A percentile compares a stretch with the other conserved stretches of the same genome.
These are phyloP conservation scores for Ashinkailepas kermadecensis DNA, from an alignment of 2,888 invertebrate genomes.

Conservation along the genomic window DNA sequence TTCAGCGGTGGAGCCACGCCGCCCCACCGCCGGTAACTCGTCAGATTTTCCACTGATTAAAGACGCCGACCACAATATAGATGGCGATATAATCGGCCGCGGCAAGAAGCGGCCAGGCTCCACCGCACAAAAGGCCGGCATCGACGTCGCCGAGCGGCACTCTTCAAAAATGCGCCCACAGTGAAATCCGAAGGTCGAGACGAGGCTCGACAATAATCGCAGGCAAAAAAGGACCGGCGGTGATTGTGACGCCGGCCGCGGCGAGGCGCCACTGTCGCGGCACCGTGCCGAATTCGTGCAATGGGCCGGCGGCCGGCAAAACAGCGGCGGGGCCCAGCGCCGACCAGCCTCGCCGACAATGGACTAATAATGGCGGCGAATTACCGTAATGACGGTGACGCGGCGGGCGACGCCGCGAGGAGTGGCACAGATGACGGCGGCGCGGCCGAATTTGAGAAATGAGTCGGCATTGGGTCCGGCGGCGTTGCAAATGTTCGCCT, in stretches of 20 bases:
- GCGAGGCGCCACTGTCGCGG: not conserved
- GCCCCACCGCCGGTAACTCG: not conserved
- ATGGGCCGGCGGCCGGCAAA: not conserved
- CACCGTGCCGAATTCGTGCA: slow-evolving; percentile 14
- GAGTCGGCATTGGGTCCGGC: not conserved
- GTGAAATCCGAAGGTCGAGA: not conserved
- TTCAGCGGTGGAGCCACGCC: not conserved
- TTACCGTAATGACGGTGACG: slow-evolving; percentile 10
- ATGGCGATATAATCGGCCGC: not conserved
- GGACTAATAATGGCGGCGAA: slow-evolving; percentile 20
- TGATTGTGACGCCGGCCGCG: not conserved
- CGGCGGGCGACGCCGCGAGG: not conserved
- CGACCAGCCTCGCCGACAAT: not conserved
- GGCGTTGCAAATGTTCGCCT: not conserved
- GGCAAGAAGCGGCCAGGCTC: not conserved
- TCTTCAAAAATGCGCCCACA: not conserved
- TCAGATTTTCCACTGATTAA: not conserved
- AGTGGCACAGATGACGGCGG: not conserved
- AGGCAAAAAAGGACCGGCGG: not conserved
- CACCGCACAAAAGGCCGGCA: not conserved
- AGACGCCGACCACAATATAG: not conserved
- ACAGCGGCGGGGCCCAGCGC: not conserved
- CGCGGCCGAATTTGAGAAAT: not conserved
- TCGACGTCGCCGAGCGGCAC: not conserved
- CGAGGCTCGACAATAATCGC: not conserved